Evolutionary conservation across 2,888 invertebrate species (phyloP).

Genomic region (Malachius bipustulatus): DNA sequence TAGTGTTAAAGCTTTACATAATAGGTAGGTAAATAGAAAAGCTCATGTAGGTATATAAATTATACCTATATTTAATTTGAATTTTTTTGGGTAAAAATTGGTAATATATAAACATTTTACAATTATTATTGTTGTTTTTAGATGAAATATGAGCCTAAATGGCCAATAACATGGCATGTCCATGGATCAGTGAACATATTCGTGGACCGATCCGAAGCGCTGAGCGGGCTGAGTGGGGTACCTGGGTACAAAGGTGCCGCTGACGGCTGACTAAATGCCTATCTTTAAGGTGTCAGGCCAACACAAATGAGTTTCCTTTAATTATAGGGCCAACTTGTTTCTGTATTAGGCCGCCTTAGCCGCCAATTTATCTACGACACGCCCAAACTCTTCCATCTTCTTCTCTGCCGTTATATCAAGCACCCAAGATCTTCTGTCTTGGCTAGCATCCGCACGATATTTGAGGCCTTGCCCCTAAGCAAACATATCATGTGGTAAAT

Average conservation of each 20-base stretch:
- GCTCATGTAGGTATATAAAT: too few species aligned
- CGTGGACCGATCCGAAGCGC: too few species aligned
- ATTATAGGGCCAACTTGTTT: slow-evolving; percentile 38
- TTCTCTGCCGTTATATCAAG: slow-evolving; percentile 9
- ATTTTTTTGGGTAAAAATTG: too few species aligned
- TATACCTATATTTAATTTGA: too few species aligned
- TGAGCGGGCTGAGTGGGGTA: slow-evolving; percentile 34
- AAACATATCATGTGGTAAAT: slow-evolving; percentile 40
- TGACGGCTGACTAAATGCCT: slow-evolving; percentile 41
- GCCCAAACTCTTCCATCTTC: slow-evolving; percentile 13
- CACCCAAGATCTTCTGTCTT: slow-evolving; percentile 10
- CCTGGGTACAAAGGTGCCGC: slow-evolving; percentile 37
- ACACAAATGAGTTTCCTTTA: slow-evolving; percentile 40
- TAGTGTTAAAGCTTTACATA: too few species aligned
- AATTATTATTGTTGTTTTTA: too few species aligned
- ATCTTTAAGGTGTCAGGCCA: slow-evolving; percentile 40
- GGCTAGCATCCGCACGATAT: slow-evolving; percentile 20
- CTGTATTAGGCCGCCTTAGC: slow-evolving; percentile 33
- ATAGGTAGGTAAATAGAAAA: too few species aligned
- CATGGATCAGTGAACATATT: too few species aligned
- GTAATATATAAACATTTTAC: too few species aligned
- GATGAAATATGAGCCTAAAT: too few species aligned
- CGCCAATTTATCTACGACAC: slow-evolving; percentile 21
- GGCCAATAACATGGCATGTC: too few species aligned
- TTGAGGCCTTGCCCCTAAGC: slow-evolving; percentile 37